A percentile compares a stretch with the other conserved stretches of the same genome.
These are phyloP conservation scores for Drosophila subpulchrella DNA, from an alignment of 1,140 invertebrate species.

Conservation along the genomic window DNA sequence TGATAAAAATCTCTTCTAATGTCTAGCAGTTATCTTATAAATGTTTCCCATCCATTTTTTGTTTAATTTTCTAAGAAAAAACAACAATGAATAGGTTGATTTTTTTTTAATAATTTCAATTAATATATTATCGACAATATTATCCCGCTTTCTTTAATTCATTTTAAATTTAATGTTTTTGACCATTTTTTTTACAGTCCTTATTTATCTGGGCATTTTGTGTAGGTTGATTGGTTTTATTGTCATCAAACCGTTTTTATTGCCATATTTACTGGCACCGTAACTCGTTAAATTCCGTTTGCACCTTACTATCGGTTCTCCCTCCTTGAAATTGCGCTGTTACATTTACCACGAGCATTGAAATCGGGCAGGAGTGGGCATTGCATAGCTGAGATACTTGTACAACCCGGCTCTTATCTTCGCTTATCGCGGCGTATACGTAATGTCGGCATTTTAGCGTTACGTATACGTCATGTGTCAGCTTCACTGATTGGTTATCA, in stretches of 20 bases:
- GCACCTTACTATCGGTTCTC: slow-evolving; percentile 1
- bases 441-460: slow-evolving; percentile 54
- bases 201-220: background rate
- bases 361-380: slow-evolving; percentile 5
- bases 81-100: too few relatives aligned
- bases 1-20: too few relatives aligned
- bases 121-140: too few relatives aligned
- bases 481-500: slow-evolving; percentile 28
- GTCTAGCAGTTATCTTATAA: too few relatives aligned
- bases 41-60: too few relatives aligned
- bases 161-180: background rate
- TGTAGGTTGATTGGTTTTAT: slow-evolving; percentile 16
- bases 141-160: background rate
- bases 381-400: slow-evolving; percentile 34
- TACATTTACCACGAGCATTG: slow-evolving; percentile 33
- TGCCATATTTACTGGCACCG: slow-evolving; percentile 15
- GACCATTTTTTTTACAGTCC: background rate
- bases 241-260: slow-evolving; percentile 22
- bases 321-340: slow-evolving; percentile 31
- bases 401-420: slow-evolving; percentile 22
- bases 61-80: too few relatives aligned
- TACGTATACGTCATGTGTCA: slow-evolving; percentile 63
- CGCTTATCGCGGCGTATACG: slow-evolving; percentile 67
- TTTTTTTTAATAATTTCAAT: too few relatives aligned
- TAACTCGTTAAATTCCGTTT: slow-evolving; percentile 24